Base-by-base conservation (phyloP, 2,797 vertebrate genomes). In the Synanceia verrucosa region DNA sequence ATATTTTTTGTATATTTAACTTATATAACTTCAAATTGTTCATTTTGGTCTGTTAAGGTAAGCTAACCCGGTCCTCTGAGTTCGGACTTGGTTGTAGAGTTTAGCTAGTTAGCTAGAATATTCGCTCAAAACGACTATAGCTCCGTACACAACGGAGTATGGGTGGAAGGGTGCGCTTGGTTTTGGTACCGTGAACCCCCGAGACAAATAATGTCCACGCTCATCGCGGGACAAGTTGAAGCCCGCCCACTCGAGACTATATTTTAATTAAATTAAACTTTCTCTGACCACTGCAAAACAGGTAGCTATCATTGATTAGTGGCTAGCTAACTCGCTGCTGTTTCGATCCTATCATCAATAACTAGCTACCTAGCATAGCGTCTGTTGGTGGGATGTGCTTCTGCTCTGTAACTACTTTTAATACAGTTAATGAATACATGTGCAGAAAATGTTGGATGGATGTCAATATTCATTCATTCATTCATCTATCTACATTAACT, bases 31-130 rank as follows among this genome's bases (percentile, higher is more conserved):
- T 47, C 18, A 64, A 0, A 1, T 37, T 73, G n/a, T 69, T 74
- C 28, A 16, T 55, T 71, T 12, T 23, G 23, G 3, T 18, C 26
- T 16, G 18, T 23, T 36, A n/a, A 91, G 91, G 91, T 92, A 90
- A 92, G 90, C 50, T 0, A 9, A 51, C 2, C 26, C 28, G 11
- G 29, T 51, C 13, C 8, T 23, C 2, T 13, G 12, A 41, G 19
- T 12, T 4, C 12, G 9, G 13, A 9, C 1, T 5, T 2, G 34
- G 24, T 6, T 31, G 9, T 6, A 19, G 18, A 23, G n/a, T 24
- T 46, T 18, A 55, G n/a, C 23, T 3, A 10, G 48, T 51, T 77
- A 71, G 67, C 76, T 23, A 3, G 0, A 66, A 41, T 68, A 47
- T 80, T 53, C 78, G 65, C 74, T 44, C 2, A 19, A 56, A 73